Conservation (phyloP, 2,888 invertebrate genomes). For the Didymodactylos carnosus region DNA sequence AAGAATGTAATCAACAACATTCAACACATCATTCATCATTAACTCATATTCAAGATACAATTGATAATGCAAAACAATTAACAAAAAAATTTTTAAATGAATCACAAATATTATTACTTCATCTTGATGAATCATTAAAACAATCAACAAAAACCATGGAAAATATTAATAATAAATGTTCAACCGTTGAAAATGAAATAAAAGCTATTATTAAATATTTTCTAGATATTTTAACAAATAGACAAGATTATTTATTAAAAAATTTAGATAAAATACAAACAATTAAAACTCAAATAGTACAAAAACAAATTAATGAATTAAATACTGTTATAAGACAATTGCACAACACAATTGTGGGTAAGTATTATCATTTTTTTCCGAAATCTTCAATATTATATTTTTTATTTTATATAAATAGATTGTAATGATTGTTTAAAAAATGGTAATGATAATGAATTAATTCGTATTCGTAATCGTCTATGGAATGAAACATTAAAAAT, state of each 20-base stretch:
- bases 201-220: slow-evolving; percentile 1
- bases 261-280: slow-evolving; percentile 13
- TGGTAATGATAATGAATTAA: background rate
- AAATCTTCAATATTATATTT: background rate
- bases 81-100: slow-evolving; percentile 11
- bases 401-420: background rate
- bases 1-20: background rate
- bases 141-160: slow-evolving; percentile 6
- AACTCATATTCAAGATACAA: background rate
- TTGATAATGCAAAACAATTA: background rate
- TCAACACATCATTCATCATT: background rate
- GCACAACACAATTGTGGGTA: background rate
- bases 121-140: slow-evolving; percentile 6
- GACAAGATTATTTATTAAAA: slow-evolving; percentile 6
- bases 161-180: slow-evolving; percentile 2
- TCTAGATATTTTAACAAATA: background rate
- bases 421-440: background rate
- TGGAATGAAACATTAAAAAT: background rate
- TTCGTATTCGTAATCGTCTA: background rate
- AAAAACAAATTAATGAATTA: slow-evolving; percentile 12
- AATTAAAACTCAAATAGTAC: background rate
- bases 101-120: slow-evolving; percentile 3
- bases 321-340: slow-evolving; percentile 19
- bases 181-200: slow-evolving; percentile 3
- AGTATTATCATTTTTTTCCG: background rate